A percentile compares a stretch with the other conserved stretches of the same genome.
These are phyloP conservation scores for Artemisiospiza belli DNA, from an alignment of 2,113 vertebrate species.

Conservation along the genomic window DNA sequence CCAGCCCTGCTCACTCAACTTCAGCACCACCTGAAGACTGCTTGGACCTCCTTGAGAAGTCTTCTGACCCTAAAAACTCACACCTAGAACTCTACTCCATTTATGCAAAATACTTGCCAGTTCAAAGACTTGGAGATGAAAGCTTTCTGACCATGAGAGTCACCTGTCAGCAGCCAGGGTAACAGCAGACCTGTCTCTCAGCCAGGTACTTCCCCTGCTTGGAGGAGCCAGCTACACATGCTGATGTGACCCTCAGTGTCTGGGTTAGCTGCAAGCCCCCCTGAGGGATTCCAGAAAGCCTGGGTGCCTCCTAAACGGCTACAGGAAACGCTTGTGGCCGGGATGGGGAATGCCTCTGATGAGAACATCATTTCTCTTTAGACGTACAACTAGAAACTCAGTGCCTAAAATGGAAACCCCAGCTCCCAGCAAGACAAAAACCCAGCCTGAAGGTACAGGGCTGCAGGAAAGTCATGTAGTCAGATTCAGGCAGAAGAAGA, in stretches of 20 bases:
- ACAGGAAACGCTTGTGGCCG: accelerated
- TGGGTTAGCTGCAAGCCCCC: not conserved
- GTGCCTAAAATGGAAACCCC: not conserved
- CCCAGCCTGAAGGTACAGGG: not conserved
- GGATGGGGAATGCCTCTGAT: not conserved
- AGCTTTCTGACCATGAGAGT: not conserved
- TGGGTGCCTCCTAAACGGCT: not conserved
- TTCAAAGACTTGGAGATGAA: not conserved
- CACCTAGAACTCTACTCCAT: not conserved
- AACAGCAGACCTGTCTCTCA: not conserved
- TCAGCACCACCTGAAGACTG: not conserved
- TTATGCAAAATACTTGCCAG: not conserved
- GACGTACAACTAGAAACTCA: not conserved
- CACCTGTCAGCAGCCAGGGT: not conserved
- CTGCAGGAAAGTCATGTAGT: not conserved
- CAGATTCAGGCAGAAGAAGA: not conserved
- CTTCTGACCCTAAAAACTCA: not conserved
- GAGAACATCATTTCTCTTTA: not conserved
- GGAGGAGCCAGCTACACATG: not conserved
- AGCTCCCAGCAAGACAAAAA: not conserved
- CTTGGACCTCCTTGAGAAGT: not conserved
- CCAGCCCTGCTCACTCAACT: not conserved
- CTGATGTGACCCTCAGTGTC: not conserved
- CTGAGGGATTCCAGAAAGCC: not conserved
- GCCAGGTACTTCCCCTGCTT: not conserved